Percentiles rank a stretch among this genome's conserved stretches.
These are phyloP conservation scores for Rhinoraja longicauda DNA, from an alignment of 2,797 vertebrate genomes.

Conservation along the genomic window DNA sequence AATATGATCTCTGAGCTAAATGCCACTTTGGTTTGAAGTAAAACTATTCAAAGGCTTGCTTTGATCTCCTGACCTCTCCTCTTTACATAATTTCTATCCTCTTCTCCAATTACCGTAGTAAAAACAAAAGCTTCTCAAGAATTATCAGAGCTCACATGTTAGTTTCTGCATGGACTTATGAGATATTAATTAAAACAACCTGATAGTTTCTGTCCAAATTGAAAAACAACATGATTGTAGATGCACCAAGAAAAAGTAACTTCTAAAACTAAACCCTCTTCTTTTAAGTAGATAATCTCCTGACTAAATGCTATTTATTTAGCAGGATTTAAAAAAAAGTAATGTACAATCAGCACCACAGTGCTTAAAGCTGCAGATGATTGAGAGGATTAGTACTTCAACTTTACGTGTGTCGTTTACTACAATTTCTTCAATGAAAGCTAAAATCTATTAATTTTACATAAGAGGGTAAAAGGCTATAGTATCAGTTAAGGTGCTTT, in stretches of 20 bases:
- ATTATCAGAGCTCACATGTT: not conserved
- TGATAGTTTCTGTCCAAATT: not conserved
- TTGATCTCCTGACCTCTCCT: conserved; percentile 26
- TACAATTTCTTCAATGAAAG: not conserved
- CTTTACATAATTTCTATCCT: not conserved
- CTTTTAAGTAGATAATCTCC: not conserved
- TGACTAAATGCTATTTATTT: not conserved
- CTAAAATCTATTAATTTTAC: not conserved
- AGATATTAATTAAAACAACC: conserved; percentile 26
- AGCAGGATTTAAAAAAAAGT: not conserved
- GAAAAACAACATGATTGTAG: not conserved
- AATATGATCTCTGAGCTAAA: conserved; percentile 22
- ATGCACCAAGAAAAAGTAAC: not conserved
- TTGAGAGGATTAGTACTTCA: not conserved
- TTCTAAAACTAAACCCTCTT: not conserved
- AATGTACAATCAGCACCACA: no score
- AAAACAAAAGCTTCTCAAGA: not conserved
- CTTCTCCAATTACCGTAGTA: conserved; percentile 22
- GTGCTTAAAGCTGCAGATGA: not conserved
- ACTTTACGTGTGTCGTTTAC: not conserved
- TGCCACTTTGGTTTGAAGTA: conserved; percentile 25
- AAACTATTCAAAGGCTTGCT: not conserved
- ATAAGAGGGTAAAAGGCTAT: not conserved
- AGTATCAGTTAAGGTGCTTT: not conserved
- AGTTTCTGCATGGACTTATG: not conserved